Percentiles rank a stretch among this genome's conserved stretches.
Conservation (phyloP, 1,140 invertebrate genomes). For the Drosophila sucinea region DNA sequence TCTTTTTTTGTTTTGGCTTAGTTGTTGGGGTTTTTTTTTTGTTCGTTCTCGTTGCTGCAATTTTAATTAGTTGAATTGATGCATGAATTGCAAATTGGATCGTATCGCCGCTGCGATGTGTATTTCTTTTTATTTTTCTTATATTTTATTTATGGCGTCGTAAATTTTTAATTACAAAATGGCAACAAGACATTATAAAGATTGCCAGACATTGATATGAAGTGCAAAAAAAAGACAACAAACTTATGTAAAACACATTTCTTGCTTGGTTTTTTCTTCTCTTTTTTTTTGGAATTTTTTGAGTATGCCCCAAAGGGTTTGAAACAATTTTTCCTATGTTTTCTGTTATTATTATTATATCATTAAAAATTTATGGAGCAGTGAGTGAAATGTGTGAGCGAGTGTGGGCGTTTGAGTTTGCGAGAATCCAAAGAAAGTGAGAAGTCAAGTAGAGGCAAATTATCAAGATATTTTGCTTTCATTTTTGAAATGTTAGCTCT, state of each 20-base stretch:
- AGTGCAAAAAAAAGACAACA: constrained; percentile 10
- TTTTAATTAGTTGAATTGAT: constrained; percentile 68
- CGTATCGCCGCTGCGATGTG: constrained; percentile 36
- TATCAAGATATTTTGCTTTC: constrained; percentile 1
- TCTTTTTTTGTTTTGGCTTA: constrained; percentile 33
- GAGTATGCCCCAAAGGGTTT: constrained; percentile 28
- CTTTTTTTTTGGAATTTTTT: background rate
- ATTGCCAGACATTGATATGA: constrained; percentile 46
- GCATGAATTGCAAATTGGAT: constrained; percentile 60
- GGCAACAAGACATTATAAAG: constrained; percentile 70
- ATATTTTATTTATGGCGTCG: constrained; percentile 64
- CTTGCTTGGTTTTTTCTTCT: constrained; percentile 10
- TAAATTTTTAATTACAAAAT: constrained; percentile 75
- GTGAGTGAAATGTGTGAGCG: background rate
- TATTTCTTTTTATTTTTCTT: constrained; percentile 30
- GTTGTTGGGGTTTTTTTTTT: background rate
- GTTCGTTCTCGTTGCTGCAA: constrained; percentile 7
- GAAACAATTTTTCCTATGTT: constrained; percentile 7
- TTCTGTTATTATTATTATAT: constrained; percentile 7
- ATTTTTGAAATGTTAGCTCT: background rate
- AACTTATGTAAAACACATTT: constrained; percentile 55
- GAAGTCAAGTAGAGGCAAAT: background rate
- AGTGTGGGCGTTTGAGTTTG: background rate
- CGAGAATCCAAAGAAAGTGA: constrained; percentile 3
- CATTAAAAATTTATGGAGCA: constrained; percentile 12